Evolutionary conservation across 2,888 invertebrate genomes (phyloP), one percentile per base, ranked within the genome.

Genomic region (Eristalis arbustorum): DNA sequence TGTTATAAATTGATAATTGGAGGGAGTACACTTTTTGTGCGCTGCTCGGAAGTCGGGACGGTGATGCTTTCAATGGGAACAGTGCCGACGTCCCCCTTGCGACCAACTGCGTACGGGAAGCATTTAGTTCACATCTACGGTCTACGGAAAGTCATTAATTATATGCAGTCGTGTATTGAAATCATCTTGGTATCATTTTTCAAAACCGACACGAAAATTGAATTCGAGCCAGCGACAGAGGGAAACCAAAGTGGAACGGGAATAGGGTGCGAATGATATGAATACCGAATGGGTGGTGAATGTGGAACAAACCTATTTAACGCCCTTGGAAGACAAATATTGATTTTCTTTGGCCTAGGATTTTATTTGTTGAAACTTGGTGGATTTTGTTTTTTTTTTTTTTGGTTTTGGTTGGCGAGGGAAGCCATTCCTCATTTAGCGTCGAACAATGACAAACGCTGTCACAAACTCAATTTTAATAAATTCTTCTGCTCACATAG

Each of bases 101-200:
- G 25, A 11, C 18, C 56, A 28, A 37, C n/a, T 13, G 28, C 34
- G 5, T 34, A 13, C 11, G 81, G 28, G 75, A 59, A 40, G n/a
- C n/a, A 79, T 83, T 78, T 72, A 64, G 79, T 75, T 75, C 85
- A 74, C 82, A 74, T 78, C 69, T 64, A 31, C 28, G 59, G 59
- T 67, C 68, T n/a, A 87, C 64, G 64, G 78, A 83, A 83, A 72
- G 83, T 87, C 87, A 87, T 87, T 87, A 87, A 87, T 87, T 87
- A 87, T 87, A 87, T 87, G 87, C 87, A 87, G 83, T 78, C 83
- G 64, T 87, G 79, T 87, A 87, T 83, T 87, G 87, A 87, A 87
- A 87, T 87, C 87, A 79, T 79, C 83, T 87, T 87, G 79, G 83
- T 87, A 87, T 87, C 87, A 87, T 87, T 87, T 87, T 87, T 87